Evolutionary conservation across 2,113 vertebrate species (phyloP).

Genomic region (Todiramphus chloris): DNA sequence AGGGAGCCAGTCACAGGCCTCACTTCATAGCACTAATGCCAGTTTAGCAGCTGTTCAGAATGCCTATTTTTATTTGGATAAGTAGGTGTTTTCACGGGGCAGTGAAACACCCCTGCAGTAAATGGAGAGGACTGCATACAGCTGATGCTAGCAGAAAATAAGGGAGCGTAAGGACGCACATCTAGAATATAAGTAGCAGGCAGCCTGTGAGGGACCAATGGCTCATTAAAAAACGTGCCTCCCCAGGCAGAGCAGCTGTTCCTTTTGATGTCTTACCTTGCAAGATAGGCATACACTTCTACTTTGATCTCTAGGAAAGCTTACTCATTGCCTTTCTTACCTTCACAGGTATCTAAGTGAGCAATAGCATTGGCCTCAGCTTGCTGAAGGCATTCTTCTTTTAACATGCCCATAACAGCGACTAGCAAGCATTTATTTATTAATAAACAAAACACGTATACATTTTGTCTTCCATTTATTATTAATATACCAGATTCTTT

Average conservation of each 20-base stretch:
- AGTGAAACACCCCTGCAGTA: neutral
- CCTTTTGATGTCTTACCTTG: constrained; percentile 9
- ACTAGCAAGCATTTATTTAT: neutral
- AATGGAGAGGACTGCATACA: neutral
- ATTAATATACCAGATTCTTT: neutral
- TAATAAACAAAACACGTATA: neutral
- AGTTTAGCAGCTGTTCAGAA: neutral
- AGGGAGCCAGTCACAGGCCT: neutral
- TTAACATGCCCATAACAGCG: neutral
- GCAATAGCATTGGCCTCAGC: neutral
- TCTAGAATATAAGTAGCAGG: neutral
- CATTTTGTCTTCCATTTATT: neutral
- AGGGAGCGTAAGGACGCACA: neutral
- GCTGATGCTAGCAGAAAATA: neutral
- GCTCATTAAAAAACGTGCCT: neutral
- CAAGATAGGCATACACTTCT: neutral
- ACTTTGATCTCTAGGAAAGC: constrained; percentile 16
- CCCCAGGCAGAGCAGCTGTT: neutral
- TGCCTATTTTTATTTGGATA: neutral
- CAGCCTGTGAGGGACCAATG: neutral
- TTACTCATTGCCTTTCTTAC: neutral
- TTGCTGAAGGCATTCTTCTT: neutral
- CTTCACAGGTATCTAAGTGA: neutral
- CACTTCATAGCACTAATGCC: neutral
- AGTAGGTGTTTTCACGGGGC: neutral